Percentiles rank a stretch among this genome's conserved stretches.
Conservation (phyloP, 2,797 vertebrate genomes). For the Apogon talboti region DNA sequence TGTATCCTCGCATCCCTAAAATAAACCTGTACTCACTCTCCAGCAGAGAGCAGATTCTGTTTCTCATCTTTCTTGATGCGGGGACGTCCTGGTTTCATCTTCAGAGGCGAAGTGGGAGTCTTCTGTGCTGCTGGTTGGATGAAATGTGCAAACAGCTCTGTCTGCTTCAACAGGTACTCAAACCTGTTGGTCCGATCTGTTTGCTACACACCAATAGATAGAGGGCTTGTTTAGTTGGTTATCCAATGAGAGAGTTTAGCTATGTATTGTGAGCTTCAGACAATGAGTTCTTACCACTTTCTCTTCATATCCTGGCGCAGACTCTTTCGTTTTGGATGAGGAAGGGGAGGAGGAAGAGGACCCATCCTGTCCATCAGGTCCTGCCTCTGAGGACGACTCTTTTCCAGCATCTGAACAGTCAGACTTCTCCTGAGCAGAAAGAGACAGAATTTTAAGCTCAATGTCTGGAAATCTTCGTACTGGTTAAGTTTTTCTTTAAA, state of each 20-base stretch:
- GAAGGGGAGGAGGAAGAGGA: constrained; percentile 84
- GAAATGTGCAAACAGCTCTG: constrained; percentile 98
- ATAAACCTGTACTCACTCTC: constrained; percentile 89
- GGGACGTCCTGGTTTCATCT: constrained; percentile 98
- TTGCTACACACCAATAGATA: constrained; percentile 82
- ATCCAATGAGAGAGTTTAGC: neutral
- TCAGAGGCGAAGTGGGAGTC: constrained; percentile 97
- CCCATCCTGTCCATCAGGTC: constrained; percentile 81
- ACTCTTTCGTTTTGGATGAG: constrained; percentile 87
- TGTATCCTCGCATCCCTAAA: neutral
- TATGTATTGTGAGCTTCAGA: neutral
- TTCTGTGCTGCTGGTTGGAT: constrained; percentile 99
- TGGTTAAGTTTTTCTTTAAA: neutral
- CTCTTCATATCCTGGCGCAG: constrained; percentile 92
- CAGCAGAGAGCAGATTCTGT: constrained; percentile 94
- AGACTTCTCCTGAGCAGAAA: constrained; percentile 74
- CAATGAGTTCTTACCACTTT: constrained; percentile 90
- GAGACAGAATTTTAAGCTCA: neutral
- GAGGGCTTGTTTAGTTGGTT: neutral
- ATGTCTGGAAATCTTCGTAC: rapidly evolving
- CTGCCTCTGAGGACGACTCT: constrained; percentile 81
- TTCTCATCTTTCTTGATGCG: constrained; percentile 98
- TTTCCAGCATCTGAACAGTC: constrained; percentile 79
- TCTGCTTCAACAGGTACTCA: constrained; percentile 98
- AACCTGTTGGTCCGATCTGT: constrained; percentile 98